A percentile compares a stretch with the other conserved stretches of the same genome.
These are phyloP conservation scores for Lophius americanus DNA, from an alignment of 2,797 vertebrate genomes.

Conservation along the genomic window DNA sequence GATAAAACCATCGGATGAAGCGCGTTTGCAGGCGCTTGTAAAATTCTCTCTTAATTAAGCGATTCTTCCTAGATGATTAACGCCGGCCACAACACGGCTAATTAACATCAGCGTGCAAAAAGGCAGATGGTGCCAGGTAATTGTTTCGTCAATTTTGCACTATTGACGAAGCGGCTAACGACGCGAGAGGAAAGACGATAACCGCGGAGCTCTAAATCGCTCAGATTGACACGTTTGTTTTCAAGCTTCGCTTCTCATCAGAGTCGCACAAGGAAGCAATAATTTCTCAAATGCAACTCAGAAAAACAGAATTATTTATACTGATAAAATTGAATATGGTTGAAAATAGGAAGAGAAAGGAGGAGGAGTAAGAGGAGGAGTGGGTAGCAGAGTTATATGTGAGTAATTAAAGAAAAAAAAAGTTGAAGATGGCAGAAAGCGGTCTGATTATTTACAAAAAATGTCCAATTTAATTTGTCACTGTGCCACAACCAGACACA, in stretches of 20 bases:
- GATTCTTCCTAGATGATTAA: conserved; percentile 46
- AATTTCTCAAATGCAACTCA: conserved; percentile 20
- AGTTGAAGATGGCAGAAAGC: conserved; percentile 58
- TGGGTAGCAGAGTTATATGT: conserved; percentile 41
- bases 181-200: conserved; percentile 49
- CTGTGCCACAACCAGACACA: conserved; percentile 42
- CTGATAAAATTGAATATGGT: conserved; percentile 42
- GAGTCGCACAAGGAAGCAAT: conserved; percentile 21
- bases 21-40: conserved; percentile 12
- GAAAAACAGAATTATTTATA: conserved; percentile 20
- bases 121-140: conserved; percentile 59
- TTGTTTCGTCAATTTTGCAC: conserved; percentile 70
- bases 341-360: conserved; percentile 30
- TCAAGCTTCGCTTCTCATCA: conserved; percentile 24
- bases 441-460: conserved; percentile 73
- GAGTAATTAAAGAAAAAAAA: conserved; percentile 28
- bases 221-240: conserved; percentile 30
- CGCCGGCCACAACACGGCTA: conserved; percentile 61
- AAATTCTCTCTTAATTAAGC: conserved; percentile 63
- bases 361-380: conserved; percentile 33
- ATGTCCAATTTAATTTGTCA: neutral
- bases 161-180: conserved; percentile 28
- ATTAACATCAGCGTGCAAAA: conserved; percentile 72
- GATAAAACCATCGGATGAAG: neutral
- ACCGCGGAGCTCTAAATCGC: conserved; percentile 25